A percentile compares a stretch with the other conserved stretches of the same genome.
Conservation (phyloP, 2,888 invertebrate genomes). For the Teleiodes luculella region DNA sequence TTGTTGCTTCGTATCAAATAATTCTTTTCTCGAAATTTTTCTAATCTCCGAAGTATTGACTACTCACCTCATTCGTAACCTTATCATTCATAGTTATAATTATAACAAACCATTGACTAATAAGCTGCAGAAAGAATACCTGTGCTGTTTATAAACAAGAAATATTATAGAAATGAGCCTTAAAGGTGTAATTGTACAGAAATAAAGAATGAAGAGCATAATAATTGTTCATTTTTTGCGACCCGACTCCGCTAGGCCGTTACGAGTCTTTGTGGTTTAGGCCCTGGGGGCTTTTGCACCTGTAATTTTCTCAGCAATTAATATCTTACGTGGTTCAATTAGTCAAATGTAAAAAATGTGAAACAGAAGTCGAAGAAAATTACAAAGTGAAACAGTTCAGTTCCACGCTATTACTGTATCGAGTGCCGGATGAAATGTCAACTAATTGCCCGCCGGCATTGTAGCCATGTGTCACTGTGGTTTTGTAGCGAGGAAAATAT, state of each 20-base stretch:
- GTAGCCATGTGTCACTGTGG: slow-evolving; percentile 34
- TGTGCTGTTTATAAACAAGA: slow-evolving; percentile 40
- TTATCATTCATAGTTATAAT: neutral
- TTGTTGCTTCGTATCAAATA: slow-evolving; percentile 68
- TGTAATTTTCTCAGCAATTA: slow-evolving; percentile 74
- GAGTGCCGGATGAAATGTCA: slow-evolving; percentile 46
- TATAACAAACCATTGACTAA: slow-evolving; percentile 29
- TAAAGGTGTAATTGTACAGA: slow-evolving; percentile 46
- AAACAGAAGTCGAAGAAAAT: slow-evolving; percentile 60
- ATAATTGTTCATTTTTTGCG: slow-evolving; percentile 65
- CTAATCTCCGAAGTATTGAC: slow-evolving; percentile 39
- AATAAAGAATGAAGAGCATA: slow-evolving; percentile 53
- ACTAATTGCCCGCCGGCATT: slow-evolving; percentile 49
- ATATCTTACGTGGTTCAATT: slow-evolving; percentile 63
- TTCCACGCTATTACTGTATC: slow-evolving; percentile 42
- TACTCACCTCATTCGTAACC: neutral
- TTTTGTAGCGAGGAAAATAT: neutral
- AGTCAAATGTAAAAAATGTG: slow-evolving; percentile 65
- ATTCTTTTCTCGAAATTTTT: slow-evolving; percentile 40
- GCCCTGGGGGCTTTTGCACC: slow-evolving; percentile 49
- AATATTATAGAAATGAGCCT: slow-evolving; percentile 45
- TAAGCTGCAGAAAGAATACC: slow-evolving; percentile 35
- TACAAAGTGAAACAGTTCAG: slow-evolving; percentile 50
- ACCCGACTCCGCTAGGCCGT: slow-evolving; percentile 42
- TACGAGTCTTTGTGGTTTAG: slow-evolving; percentile 61